A percentile compares a stretch with the other conserved stretches of the same genome.
phyloP scores from a whole-genome alignment of 2,888 invertebrate species.

The Carcina quercana region DNA sequence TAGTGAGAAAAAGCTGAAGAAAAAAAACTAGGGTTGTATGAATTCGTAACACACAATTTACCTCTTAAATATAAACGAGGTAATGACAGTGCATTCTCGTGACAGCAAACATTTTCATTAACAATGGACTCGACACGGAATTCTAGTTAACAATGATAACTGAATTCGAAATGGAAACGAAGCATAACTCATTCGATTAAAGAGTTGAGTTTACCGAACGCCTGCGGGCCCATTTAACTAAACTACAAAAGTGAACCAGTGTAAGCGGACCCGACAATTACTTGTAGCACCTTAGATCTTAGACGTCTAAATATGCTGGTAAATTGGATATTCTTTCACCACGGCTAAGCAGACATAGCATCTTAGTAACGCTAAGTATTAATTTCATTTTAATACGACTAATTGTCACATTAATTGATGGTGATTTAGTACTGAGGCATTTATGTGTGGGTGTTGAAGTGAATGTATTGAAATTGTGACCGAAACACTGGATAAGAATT shows the following conservation, averaged over 20 bases:
- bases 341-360: conserved; percentile 29
- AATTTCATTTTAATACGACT: conserved; percentile 64
- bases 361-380: conserved; percentile 44
- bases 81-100: conserved; percentile 28
- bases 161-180: conserved; percentile 49
- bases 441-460: conserved; percentile 5
- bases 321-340: conserved; percentile 24
- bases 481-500: too few species aligned
- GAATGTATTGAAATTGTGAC: too few species aligned
- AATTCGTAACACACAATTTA: conserved; percentile 38
- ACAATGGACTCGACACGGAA: conserved; percentile 32
- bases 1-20: too few species aligned
- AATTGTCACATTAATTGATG: conserved; percentile 52
- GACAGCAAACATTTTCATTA: conserved; percentile 52
- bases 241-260: conserved; percentile 23
- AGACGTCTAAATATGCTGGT: conserved; percentile 24
- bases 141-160: conserved; percentile 52
- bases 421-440: conserved; percentile 13
- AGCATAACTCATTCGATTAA: conserved; percentile 71
- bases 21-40: too few species aligned
- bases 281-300: conserved; percentile 1
- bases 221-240: conserved; percentile 55
- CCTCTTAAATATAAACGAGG: conserved; percentile 24
- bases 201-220: conserved; percentile 30
- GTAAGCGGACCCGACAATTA: conserved; percentile 17